These are phyloP conservation scores for Nibea albiflora DNA, from an alignment of 2,113 vertebrate species.

Conservation along the genomic window DNA sequence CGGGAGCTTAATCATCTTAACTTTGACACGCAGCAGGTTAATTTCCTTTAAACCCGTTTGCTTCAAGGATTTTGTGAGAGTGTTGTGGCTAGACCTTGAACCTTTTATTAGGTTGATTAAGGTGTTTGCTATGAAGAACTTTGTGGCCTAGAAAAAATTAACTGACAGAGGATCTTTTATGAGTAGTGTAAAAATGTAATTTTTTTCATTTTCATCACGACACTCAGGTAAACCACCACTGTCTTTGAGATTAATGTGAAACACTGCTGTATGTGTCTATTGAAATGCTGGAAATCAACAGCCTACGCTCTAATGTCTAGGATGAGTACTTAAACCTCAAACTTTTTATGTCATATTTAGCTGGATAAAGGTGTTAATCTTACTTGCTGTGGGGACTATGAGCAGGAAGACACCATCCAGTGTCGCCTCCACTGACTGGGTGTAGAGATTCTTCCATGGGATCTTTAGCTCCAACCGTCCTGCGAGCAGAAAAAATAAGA, in stretches of 20 bases:
- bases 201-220: too few relatives aligned
- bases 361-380: conserved; percentile 41
- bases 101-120: too few relatives aligned
- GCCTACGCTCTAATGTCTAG: not conserved
- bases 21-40: not conserved
- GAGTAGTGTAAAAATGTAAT: too few relatives aligned
- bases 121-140: too few relatives aligned
- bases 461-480: conserved; percentile 94
- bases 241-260: not conserved
- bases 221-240: too few relatives aligned
- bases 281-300: not conserved
- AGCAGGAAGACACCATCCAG: conserved; percentile 96
- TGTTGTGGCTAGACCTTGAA: too few relatives aligned
- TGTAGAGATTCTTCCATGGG: conserved; percentile 98
- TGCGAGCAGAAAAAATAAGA: conserved; percentile 66
- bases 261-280: not conserved
- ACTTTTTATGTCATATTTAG: not conserved
- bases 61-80: too few relatives aligned
- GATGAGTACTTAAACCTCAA: not conserved
- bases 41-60: not conserved
- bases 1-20: not conserved
- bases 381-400: conserved; percentile 95
- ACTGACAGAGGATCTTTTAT: too few relatives aligned
- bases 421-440: conserved; percentile 93
- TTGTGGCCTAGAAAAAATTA: too few relatives aligned